Evolutionary conservation across 2,113 vertebrate species (phyloP), one percentile per base, ranked within the genome.

Genomic region (Corythornis cristatus): DNA sequence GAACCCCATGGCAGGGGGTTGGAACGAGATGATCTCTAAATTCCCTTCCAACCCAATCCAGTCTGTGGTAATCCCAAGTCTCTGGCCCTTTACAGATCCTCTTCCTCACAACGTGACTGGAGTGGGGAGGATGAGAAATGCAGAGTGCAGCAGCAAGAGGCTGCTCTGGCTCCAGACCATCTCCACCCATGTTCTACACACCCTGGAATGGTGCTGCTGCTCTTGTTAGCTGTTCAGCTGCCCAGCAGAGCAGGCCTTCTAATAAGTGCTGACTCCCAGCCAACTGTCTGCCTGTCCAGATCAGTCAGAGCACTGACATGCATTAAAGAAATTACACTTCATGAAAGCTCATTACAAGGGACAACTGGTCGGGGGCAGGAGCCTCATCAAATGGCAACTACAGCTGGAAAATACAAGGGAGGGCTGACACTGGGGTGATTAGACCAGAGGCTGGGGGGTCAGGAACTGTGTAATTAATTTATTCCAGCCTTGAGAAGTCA

Each of bases 181-280:
- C 84, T 48, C n/a, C 43, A 26, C 6, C 0, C 0, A 2, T 4
- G 20, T 12, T 18, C 5, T 60, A 6, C 2, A 19, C 0, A 0
- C 8, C 0, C 74, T 60, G 21, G 17, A 43, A 43, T 11, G 0
- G 15, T 7, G 9, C 18, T 9, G 17, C 33, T 77, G 3, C 20
- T 58, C 33, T 12, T 11, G 9, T 61, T 33, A 9, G 3, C 29
- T 61, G 50, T 35, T 56, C 54, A n/a, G 17, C 15, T 26, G 48
- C 14, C 42, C 31, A 17, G 45, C 7, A 28, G 53, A 28, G 23
- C 21, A 40, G 62, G 51, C 9, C 1, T 75, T 76, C 48, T 51
- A 37, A 71, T 48, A 25, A 40, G 45, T 0, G 25, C 77, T 45
- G 77, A 76, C 51, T 53, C 21, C 12, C n/a, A 57, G 86, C 81